Evolutionary conservation across 2,797 vertebrate genomes (phyloP), one percentile per base, ranked within the genome.

Genomic region (Amblyopsis hoosieri): DNA sequence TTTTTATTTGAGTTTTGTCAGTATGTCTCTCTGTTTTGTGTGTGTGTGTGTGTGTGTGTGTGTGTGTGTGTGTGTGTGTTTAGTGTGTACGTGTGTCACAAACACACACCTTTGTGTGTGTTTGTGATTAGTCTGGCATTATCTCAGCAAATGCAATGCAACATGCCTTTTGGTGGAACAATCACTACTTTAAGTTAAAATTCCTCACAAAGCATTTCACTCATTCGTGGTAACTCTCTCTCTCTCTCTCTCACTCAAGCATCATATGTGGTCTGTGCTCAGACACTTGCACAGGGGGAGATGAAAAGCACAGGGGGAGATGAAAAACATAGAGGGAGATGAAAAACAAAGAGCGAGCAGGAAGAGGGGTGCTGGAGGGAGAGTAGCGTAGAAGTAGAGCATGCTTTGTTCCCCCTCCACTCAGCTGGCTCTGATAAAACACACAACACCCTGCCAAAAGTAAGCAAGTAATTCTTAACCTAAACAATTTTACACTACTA

Each of bases 401-500:
- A 81, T 61, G 10, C 84, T 82, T 84, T 56, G 64, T 77, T 77
- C 83, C 64, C 75, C 75, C 57, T 3, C 33, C 55, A 11, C 68
- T 88, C 79, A 84, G 77, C 80, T 85, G 86, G 72, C 59, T 81
- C 49, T 67, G 66, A 86, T 87, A 79, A 86, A 73, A 82, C 64
- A 71, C 14, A 61, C 68, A 62, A 53, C 66, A 65, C 70, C 69
- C 72, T 76, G 67, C 62, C 8, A 52, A 14, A 17, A 14, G 8
- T 7, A 60, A 50, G 37, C 37, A 42, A 42, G 1, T 8, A 0
- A 42, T 42, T 9, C 37, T 42, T 42, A 42, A 42, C 7, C 4
- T 42, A 42, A 42, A 42, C 37, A 42, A 42, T 42, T 42, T 42
- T 42, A 42, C 37, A 42, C 37, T 42, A 10, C 37, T 8, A 42